These are phyloP conservation scores for Scomber scombrus DNA, from an alignment of 2,113 vertebrate species.

Conservation along the genomic window DNA sequence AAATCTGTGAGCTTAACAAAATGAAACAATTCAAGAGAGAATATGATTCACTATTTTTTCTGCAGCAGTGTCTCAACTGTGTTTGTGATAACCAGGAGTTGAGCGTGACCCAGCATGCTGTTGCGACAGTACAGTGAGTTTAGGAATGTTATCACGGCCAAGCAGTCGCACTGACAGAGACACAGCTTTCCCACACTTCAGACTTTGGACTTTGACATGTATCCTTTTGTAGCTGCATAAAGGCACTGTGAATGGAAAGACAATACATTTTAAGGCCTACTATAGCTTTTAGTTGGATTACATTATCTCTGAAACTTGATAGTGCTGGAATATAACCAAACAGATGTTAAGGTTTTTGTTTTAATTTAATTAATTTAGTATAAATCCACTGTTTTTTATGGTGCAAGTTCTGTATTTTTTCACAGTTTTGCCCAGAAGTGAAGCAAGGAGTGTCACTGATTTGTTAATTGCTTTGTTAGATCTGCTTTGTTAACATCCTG, in stretches of 20 bases:
- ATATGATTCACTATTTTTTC: constrained; percentile 27
- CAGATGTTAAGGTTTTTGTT: not conserved
- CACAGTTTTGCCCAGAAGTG: not conserved
- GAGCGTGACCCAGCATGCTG: constrained; percentile 53
- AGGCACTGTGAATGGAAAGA: not conserved
- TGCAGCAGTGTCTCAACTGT: constrained; percentile 7
- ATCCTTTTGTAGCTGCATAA: constrained; percentile 3
- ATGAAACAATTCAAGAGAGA: not conserved
- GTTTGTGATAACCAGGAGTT: constrained; percentile 37
- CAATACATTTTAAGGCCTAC: not conserved
- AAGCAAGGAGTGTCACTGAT: not conserved
- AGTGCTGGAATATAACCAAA: not conserved
- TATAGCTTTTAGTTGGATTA: not conserved
- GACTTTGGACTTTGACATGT: constrained; percentile 33
- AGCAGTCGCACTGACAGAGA: constrained; percentile 8
- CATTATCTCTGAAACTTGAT: not conserved
- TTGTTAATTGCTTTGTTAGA: constrained; percentile 20
- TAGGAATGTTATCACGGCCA: constrained; percentile 34
- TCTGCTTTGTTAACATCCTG: constrained; percentile 38
- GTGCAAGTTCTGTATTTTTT: not conserved
- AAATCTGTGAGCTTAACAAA: constrained; percentile 21
- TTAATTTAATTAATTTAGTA: no score
- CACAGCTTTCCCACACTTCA: constrained; percentile 48
- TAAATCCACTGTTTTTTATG: not conserved
- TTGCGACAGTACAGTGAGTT: constrained; percentile 24